phyloP scores from a whole-genome alignment of 2,888 invertebrate genomes.

The Ferdinandea cuprea region DNA sequence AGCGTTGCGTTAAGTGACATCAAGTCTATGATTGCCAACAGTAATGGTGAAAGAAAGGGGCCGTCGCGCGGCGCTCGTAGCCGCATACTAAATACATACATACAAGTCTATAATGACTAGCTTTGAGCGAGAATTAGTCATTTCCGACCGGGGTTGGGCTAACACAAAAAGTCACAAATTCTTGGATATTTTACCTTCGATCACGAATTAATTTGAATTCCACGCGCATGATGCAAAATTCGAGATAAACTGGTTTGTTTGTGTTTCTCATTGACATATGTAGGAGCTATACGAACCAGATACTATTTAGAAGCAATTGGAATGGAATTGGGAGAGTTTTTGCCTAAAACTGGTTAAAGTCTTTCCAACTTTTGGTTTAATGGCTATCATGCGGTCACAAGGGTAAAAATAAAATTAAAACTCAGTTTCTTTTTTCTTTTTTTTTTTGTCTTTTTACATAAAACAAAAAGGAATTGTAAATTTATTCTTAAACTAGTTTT shows the following conservation, averaged over 20 bases:
- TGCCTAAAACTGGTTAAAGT: conserved; percentile 39
- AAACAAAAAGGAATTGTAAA: conserved; percentile 26
- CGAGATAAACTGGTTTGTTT: conserved; percentile 70
- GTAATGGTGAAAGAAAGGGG: conserved; percentile 7
- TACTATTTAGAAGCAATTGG: too few species aligned
- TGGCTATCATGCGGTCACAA: conserved; percentile 44
- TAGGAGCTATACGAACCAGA: neutral
- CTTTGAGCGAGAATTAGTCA: conserved; percentile 31
- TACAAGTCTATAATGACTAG: too few species aligned
- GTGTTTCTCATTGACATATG: conserved; percentile 54
- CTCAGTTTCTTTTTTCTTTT: neutral
- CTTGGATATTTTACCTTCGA: conserved; percentile 10
- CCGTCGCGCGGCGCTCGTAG: neutral
- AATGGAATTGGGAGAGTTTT: conserved; percentile 30
- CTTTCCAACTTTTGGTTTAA: conserved; percentile 36
- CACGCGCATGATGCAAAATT: conserved; percentile 68
- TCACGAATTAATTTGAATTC: conserved; percentile 64
- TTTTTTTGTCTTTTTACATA: too few species aligned
- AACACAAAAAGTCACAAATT: conserved; percentile 9
- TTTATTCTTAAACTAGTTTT: conserved; percentile 38
- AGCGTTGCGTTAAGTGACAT: conserved; percentile 45
- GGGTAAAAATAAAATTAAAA: neutral
- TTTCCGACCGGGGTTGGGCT: conserved; percentile 1
- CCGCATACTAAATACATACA: too few species aligned
- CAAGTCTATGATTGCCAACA: conserved; percentile 8